Evolutionary conservation across 1,140 invertebrate genomes (phyloP), one percentile per base, ranked within the genome.

Genomic region (Euwallacea similis): DNA sequence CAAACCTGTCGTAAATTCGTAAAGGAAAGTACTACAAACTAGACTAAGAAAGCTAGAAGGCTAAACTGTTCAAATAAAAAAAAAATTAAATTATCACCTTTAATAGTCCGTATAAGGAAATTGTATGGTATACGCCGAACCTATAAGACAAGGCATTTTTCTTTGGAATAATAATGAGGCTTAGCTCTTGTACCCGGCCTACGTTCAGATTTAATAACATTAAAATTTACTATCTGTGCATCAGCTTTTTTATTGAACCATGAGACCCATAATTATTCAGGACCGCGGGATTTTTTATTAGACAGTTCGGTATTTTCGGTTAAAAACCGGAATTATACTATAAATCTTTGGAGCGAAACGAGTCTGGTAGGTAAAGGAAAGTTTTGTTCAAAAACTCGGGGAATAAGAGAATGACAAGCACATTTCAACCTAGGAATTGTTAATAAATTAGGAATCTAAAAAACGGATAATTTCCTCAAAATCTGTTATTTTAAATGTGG

Each of bases 141-240:
- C 16, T 59, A 59, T 13, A 11, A 56, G 54, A 56, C 21, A 16
- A 11, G 15, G 33, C 56, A 21, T 9, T 59, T 63, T 63, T 63
- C 47, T 63, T 44, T 63, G 16, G 61, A 44, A 63, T 63, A 63
- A 63, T 47, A 46, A 63, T 63, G 61, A 63, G 16, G 42, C 61
- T 16, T 7, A 33, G 61, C 7, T 21, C 61, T 41, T 63, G 61
- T 63, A 63, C 10, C 44, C 61, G 43, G 61, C 61, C 61, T 47
- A 63, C 61, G 61, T 44, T 47, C 43, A 47, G 16, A 63, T 63
- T 63, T 63, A 63, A 63, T 63, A 63, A 63, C 61, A 63, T 63
- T 63, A 63, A 47, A 63, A 63, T 63, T 63, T 63, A 16, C 61
- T 47, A 63, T 63, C 61, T 47, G 42, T 9, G 42, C 47, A 63